Evolutionary conservation across 1,140 invertebrate genomes (phyloP).

Genomic region (Drosophila serrata): DNA sequence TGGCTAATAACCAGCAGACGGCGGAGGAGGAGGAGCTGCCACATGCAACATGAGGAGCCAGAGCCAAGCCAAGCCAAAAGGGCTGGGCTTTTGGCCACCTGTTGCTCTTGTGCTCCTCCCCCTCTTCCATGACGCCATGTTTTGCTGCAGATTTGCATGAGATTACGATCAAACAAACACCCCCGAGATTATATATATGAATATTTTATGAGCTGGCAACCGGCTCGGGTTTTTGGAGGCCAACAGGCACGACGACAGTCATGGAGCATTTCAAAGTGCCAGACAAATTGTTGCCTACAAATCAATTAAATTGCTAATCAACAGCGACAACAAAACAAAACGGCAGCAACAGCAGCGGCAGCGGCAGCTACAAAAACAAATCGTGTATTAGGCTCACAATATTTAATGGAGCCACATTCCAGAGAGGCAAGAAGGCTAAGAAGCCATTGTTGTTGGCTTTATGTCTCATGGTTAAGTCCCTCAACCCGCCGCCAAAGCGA

Average conservation of each 20-base stretch:
- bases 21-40: slow-evolving; percentile 19
- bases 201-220: slow-evolving; percentile 52
- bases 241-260: slow-evolving; percentile 36
- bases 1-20: slow-evolving; percentile 63
- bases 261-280: slow-evolving; percentile 48
- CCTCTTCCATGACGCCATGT: slow-evolving; percentile 54
- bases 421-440: slow-evolving; percentile 47
- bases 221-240: slow-evolving; percentile 56
- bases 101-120: slow-evolving; percentile 39
- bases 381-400: slow-evolving; percentile 74
- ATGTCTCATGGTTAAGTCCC: slow-evolving; percentile 1
- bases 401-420: slow-evolving; percentile 80
- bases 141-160: slow-evolving; percentile 42
- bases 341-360: slow-evolving; percentile 36
- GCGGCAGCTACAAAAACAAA: slow-evolving; percentile 39
- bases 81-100: slow-evolving; percentile 53
- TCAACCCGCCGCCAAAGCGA: slow-evolving; percentile 61
- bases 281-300: slow-evolving; percentile 83
- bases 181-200: slow-evolving; percentile 37
- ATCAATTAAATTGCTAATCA: slow-evolving; percentile 83
- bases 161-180: slow-evolving; percentile 30
- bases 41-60: slow-evolving; percentile 28
- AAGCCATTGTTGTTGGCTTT: slow-evolving; percentile 65
- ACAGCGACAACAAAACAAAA: slow-evolving; percentile 78
- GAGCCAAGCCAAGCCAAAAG: slow-evolving; percentile 38